phyloP scores from a whole-genome alignment of 2,797 vertebrate genomes.

The Mastacembelus armatus region DNA sequence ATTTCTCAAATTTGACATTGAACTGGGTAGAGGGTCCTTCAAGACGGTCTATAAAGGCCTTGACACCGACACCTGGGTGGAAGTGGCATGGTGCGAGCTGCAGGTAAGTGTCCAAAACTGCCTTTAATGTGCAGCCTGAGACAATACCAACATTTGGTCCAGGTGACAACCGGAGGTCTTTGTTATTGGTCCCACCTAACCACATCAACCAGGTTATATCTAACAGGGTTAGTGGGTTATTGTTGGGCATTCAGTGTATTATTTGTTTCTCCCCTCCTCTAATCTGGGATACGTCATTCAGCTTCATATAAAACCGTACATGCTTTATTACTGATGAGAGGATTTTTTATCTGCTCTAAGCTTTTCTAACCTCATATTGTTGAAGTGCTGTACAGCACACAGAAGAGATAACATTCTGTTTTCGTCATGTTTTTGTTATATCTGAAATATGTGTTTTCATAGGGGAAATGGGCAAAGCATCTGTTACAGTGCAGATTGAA shows the following conservation, averaged over 20 bases:
- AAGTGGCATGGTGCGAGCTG: constrained; percentile 98
- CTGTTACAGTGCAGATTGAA: not conserved
- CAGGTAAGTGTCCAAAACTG: constrained; percentile 86
- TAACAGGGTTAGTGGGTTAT: too few relatives aligned
- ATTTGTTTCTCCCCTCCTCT: not conserved
- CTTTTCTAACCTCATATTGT: not conserved
- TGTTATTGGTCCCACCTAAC: too few relatives aligned
- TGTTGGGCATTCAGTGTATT: not conserved
- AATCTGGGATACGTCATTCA: not conserved
- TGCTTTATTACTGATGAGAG: not conserved
- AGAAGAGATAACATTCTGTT: not conserved
- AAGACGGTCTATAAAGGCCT: constrained; percentile 99
- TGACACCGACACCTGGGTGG: constrained; percentile 98
- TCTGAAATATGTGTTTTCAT: not conserved
- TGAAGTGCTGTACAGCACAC: not conserved
- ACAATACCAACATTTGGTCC: too few relatives aligned
- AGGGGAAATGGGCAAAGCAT: not conserved
- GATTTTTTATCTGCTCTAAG: not conserved
- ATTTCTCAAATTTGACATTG: constrained; percentile 99
- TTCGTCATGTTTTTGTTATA: not conserved
- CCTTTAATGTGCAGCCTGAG: not conserved
- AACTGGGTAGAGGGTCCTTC: constrained; percentile 97
- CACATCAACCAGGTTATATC: too few relatives aligned
- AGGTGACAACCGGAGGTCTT: too few relatives aligned
- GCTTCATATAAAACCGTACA: not conserved